Base-by-base conservation (phyloP, 2,797 vertebrate species). In the Gymnodraco acuticeps region DNA sequence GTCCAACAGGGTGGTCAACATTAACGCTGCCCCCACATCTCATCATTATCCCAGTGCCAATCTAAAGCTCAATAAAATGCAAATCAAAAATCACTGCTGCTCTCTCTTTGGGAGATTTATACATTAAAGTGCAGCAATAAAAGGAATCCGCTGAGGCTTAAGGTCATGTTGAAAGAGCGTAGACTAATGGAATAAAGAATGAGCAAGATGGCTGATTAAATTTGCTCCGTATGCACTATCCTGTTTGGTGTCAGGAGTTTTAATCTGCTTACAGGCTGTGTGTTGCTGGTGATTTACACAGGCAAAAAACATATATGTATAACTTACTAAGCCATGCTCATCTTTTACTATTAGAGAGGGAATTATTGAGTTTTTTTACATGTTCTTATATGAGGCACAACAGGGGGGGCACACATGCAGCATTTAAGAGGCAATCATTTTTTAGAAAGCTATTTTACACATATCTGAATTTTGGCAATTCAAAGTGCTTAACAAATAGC, bases 1-100 rank as follows among this genome's bases (percentile, higher is more conserved):
- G 46, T 15, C 12, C 70, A 59, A 43, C 2, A 27, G 5, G 62
- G 69, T 84, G 83, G 85, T 88, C 78, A 85, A 73, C 83, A 78
- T 83, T 81, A 77, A 81, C 70, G 50, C 85, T 83, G 82, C 78
- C 75, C 75, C 81, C 64, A 74, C 82, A 68, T 85, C 82, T 84
- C 85, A 87, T 86, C 84, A 88, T 91, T 86, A 87, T 87, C 85
- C 71, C 50, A 3, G 59, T 3, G 14, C 78, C 82, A 54, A 83
- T 90, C 81, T 76, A 63, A 82, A 88, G 73, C 84, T 82, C 86
- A 84, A 93, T 90, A 87, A 91, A 89, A 91, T 89, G 91, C 84
- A 77, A 89, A 89, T 91, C 78, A 82, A 83, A 38, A 88, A 80
- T 84, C 75, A 69, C 72, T n/a, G 55, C 65, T 33, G 65, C 60